Evolutionary conservation across 2,888 invertebrate genomes (phyloP), one percentile per base, ranked within the genome.

Genomic region (Rhabditoides inermis): DNA sequence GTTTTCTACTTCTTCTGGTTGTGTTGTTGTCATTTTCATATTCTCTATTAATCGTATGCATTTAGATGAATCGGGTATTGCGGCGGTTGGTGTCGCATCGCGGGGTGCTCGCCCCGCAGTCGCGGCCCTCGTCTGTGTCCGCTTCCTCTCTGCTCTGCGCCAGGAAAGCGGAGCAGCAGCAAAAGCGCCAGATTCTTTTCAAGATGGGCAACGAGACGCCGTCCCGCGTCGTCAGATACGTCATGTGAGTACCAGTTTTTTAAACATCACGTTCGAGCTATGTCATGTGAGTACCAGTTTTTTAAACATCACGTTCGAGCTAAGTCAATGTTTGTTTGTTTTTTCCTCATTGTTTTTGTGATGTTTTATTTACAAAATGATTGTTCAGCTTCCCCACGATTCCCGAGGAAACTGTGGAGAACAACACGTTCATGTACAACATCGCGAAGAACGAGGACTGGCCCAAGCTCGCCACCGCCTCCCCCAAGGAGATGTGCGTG

Each of bases 321-420:
- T n/a, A n/a, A n/a, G n/a, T n/a, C n/a, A n/a, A n/a, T n/a, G n/a
- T n/a, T n/a, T n/a, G n/a, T n/a, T n/a, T n/a, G n/a, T n/a, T 6
- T 47, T 25, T n/a, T n/a, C n/a, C n/a, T n/a, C n/a, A n/a, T n/a
- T n/a, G n/a, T n/a, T n/a, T n/a, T 6, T 49, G 23, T 49, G 26
- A 10, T 1, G 15, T 18, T 28, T 1, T 15, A 51, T n/a, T n/a
- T n/a, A n/a, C n/a, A n/a, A n/a, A n/a, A n/a, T n/a, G n/a, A n/a
- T n/a, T 23, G 51, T 53, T 41, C 40, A 72, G 72, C 41, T 67
- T 72, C 36, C 74, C 74, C 2, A 61, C 64, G 39, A 69, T 74
- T 36, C 74, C 74, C 1, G 74, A 74, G 30, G 72, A 74, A 55
- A 72, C 67, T 4, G 62, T 65, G 18, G 73, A 74, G 44, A 74